phyloP scores from a whole-genome alignment of 2,113 vertebrate species.

The Andinoacara biseriatus region DNA sequence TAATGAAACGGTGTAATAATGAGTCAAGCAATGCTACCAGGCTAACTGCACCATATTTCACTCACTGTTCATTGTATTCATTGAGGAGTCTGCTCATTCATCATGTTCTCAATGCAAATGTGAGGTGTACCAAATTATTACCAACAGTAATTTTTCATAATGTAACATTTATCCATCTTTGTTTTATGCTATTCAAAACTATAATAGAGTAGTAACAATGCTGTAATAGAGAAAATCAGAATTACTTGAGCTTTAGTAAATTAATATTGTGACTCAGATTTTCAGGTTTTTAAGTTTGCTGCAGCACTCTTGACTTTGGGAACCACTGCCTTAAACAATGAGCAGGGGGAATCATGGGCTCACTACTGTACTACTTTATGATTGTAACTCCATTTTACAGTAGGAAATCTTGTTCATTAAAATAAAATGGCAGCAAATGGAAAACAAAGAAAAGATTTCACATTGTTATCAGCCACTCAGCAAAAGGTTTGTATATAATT shows the following conservation, averaged over 20 bases:
- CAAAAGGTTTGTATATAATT: too few relatives aligned
- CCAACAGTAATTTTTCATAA: neutral
- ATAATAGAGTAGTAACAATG: neutral
- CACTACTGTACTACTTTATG: too few relatives aligned
- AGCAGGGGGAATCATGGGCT: too few relatives aligned
- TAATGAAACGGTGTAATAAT: neutral
- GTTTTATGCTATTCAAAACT: neutral
- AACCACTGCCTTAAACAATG: neutral
- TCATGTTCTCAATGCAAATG: neutral
- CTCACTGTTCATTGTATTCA: neutral
- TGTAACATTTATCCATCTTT: neutral
- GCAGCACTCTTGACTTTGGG: too few relatives aligned
- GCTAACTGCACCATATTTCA: neutral
- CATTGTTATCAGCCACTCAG: too few relatives aligned
- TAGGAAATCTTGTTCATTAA: too few relatives aligned
- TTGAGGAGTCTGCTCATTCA: neutral
- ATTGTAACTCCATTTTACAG: too few relatives aligned
- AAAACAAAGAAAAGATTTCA: too few relatives aligned
- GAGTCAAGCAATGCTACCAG: neutral
- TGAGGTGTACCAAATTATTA: neutral
- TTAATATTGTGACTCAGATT: neutral
- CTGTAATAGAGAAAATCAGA: neutral
- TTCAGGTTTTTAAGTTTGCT: too few relatives aligned
- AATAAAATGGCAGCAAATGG: too few relatives aligned
- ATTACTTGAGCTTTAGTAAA: too few relatives aligned